A percentile compares a stretch with the other conserved stretches of the same genome.
phyloP scores from a whole-genome alignment of 2,113 vertebrate genomes.

The Dolichallabes microphthalmus region DNA sequence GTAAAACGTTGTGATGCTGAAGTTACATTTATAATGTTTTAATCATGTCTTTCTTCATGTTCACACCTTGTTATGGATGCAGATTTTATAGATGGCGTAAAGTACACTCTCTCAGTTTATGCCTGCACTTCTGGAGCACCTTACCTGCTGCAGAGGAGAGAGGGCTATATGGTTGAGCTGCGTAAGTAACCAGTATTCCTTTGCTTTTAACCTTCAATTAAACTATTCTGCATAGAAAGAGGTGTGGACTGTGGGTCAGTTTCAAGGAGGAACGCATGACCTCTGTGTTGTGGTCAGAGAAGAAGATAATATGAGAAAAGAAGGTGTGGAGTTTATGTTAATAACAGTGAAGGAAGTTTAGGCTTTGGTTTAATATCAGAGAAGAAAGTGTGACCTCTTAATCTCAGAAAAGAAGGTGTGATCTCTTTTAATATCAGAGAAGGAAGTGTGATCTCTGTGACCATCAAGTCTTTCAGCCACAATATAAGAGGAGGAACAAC shows the following conservation, averaged over 20 bases:
- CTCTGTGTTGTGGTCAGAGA: neutral
- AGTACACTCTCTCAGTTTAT: conserved; percentile 64
- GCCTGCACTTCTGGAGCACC: conserved; percentile 59
- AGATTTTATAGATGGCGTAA: conserved; percentile 57
- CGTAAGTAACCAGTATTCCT: conserved; percentile 48
- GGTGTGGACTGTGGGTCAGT: neutral
- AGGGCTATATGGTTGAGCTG: conserved; percentile 62
- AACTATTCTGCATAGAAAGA: neutral
- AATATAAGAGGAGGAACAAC: neutral
- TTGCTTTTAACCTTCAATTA: neutral
- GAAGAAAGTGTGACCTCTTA: neutral
- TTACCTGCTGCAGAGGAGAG: conserved; percentile 54
- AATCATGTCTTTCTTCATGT: neutral
- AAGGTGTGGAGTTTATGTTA: neutral
- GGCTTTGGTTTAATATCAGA: too few relatives aligned
- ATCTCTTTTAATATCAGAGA: neutral
- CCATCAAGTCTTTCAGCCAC: neutral
- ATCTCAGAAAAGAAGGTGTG: neutral
- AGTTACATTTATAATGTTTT: neutral
- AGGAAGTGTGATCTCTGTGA: neutral
- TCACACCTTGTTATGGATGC: neutral
- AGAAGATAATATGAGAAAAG: neutral
- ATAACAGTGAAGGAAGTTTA: neutral
- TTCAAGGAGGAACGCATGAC: neutral
- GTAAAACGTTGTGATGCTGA: neutral